phyloP scores from a whole-genome alignment of 2,888 invertebrate genomes.

The Choreutis nemorana region DNA sequence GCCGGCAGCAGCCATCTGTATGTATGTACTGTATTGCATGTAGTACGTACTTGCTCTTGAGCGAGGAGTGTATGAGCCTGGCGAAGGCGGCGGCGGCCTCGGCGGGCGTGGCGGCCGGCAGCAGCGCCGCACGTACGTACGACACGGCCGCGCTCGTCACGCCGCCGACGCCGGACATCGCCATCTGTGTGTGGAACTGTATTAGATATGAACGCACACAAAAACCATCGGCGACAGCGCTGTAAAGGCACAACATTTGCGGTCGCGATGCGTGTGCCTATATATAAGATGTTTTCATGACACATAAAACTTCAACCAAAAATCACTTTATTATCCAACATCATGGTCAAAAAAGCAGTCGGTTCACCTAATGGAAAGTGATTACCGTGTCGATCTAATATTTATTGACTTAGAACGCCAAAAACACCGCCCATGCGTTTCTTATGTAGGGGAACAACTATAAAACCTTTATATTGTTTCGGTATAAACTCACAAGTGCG shows the following conservation, averaged over 20 bases:
- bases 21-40: too few species aligned
- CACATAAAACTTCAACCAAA: conserved; percentile 2
- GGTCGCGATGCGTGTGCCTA: too few species aligned
- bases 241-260: too few species aligned
- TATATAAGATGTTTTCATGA: too few species aligned
- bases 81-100: conserved; percentile 98
- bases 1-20: conserved; percentile 73
- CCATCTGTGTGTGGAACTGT: too few species aligned
- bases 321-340: background rate
- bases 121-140: conserved; percentile 89
- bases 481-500: conserved; percentile 75
- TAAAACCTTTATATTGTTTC: too few species aligned
- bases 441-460: background rate
- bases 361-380: too few species aligned
- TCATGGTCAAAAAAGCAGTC: background rate
- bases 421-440: too few species aligned
- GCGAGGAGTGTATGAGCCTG: conserved; percentile 92
- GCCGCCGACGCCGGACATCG: conserved; percentile 88
- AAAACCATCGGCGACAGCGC: too few species aligned
- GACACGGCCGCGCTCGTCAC: conserved; percentile 90
- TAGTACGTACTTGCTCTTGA: conserved; percentile 70
- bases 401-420: background rate
- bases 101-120: conserved; percentile 89
- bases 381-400: too few species aligned
- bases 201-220: too few species aligned